Percentiles rank a stretch among this genome's conserved stretches.
These are phyloP conservation scores for Thamnophis sirtalis DNA, from an alignment of 2,113 vertebrate genomes.

Conservation along the genomic window DNA sequence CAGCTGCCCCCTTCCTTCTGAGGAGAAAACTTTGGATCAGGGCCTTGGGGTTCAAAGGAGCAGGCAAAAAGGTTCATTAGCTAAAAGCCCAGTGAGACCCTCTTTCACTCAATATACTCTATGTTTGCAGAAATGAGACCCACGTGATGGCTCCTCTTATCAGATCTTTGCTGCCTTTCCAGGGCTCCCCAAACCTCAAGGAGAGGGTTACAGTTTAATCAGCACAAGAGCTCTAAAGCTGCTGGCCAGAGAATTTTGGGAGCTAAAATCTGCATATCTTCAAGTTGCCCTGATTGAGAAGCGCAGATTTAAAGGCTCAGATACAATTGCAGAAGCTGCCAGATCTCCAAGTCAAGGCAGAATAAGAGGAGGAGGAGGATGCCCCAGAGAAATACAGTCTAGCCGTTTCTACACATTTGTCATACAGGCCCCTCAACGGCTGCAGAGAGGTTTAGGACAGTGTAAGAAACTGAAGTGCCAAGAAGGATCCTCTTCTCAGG, in stretches of 20 bases:
- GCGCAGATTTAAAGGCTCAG: neutral
- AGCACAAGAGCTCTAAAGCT: neutral
- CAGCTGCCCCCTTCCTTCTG: neutral
- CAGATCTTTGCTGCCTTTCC: neutral
- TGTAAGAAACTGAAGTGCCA: neutral
- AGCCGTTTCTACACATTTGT: neutral
- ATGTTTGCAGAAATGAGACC: neutral
- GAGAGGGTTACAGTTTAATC: neutral
- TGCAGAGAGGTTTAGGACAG: neutral
- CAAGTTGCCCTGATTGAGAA: neutral
- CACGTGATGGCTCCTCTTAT: neutral
- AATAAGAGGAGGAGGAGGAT: neutral
- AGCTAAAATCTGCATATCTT: neutral
- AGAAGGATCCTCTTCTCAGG: neutral
- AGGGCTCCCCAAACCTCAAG: neutral
- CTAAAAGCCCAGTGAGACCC: neutral
- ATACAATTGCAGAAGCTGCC: neutral
- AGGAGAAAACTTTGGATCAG: neutral
- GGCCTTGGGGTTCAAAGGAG: neutral
- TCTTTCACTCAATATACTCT: neutral
- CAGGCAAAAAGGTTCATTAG: neutral
- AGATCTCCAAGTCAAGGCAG: neutral
- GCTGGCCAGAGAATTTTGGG: neutral
- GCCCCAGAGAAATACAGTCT: neutral
- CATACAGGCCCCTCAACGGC: neutral